Evolutionary conservation across 2,797 vertebrate genomes (phyloP).

Genomic region (Pampus argenteus): DNA sequence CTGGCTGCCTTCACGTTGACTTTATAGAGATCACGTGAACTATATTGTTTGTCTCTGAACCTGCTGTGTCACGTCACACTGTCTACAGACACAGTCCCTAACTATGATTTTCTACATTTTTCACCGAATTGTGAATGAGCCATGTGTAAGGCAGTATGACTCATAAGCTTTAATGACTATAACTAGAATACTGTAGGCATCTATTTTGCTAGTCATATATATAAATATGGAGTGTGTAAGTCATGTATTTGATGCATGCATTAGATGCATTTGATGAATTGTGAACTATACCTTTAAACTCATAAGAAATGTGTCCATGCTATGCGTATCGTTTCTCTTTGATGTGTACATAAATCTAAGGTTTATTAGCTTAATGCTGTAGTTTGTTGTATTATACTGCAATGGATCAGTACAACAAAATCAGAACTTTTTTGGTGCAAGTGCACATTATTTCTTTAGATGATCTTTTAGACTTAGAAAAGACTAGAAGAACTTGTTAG

Average conservation of each 20-base stretch:
- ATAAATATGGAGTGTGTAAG: not conserved
- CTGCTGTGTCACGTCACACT: not conserved
- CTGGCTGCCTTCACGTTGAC: not conserved
- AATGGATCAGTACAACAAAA: not conserved
- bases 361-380: not conserved
- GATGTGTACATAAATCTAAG: not conserved
- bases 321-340: not conserved
- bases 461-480: no score
- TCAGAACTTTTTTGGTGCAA: no score
- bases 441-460: not conserved
- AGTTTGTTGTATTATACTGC: not conserved
- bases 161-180: not conserved
- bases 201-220: not conserved
- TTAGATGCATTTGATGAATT: not conserved
- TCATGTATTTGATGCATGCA: conserved; percentile 11
- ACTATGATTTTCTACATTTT: not conserved
- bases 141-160: not conserved
- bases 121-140: not conserved
- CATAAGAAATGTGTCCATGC: no score
- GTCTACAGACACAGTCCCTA: not conserved
- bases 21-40: not conserved
- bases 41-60: not conserved
- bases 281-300: not conserved
- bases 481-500: no score
- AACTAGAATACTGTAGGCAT: not conserved